A percentile compares a stretch with the other conserved stretches of the same genome.
Conservation (phyloP, 1,140 invertebrate genomes). For the Apis dorsata region DNA sequence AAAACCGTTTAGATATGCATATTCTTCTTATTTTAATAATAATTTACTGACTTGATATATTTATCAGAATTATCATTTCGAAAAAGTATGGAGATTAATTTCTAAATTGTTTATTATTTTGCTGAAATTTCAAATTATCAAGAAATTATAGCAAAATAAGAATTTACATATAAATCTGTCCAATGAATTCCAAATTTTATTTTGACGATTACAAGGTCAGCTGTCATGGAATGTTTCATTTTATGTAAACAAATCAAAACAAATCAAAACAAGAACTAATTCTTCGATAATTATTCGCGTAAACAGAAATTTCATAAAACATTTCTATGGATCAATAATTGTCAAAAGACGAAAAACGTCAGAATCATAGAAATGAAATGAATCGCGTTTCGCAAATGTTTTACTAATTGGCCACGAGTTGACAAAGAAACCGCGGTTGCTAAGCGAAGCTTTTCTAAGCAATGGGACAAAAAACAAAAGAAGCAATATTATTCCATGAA, state of each 20-base stretch:
- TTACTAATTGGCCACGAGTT: not conserved
- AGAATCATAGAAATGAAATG: too few relatives aligned
- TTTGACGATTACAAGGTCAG: slow-evolving; percentile 7
- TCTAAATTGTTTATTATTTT: too few relatives aligned
- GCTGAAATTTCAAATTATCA: too few relatives aligned
- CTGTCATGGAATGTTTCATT: not conserved
- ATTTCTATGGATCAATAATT: not conserved
- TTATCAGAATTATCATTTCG: too few relatives aligned
- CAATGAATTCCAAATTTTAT: slow-evolving; percentile 8
- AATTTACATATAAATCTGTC: not conserved
- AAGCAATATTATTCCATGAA: not conserved
- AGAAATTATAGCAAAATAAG: too few relatives aligned
- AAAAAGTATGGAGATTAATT: too few relatives aligned
- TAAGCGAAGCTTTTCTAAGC: slow-evolving; percentile 3
- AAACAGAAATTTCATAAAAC: not conserved
- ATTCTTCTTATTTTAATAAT: too few relatives aligned
- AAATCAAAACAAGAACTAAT: too few relatives aligned
- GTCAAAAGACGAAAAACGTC: not conserved
- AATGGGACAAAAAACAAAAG: not conserved
- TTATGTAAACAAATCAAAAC: slow-evolving; percentile 24
- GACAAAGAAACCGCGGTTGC: slow-evolving; percentile 35
- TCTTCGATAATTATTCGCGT: not conserved
- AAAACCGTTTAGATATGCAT: too few relatives aligned
- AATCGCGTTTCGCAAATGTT: not conserved
- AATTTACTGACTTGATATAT: too few relatives aligned